These are phyloP conservation scores for Eulacestoma nigropectus DNA, from an alignment of 2,113 vertebrate genomes.

Conservation along the genomic window DNA sequence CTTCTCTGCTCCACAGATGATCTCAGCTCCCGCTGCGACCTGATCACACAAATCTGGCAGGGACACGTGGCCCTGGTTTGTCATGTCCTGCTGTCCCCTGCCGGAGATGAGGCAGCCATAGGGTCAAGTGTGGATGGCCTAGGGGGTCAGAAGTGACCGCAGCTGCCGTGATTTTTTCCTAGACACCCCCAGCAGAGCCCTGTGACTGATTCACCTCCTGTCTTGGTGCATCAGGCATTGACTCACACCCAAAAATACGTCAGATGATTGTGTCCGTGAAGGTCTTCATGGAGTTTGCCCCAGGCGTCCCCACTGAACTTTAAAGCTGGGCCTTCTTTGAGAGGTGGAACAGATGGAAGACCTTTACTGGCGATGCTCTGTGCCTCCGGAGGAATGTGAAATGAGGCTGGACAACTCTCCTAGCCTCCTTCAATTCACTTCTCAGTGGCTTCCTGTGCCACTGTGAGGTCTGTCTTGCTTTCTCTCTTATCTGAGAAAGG, in stretches of 20 bases:
- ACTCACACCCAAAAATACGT: constrained; percentile 12
- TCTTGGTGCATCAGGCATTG: constrained; percentile 28
- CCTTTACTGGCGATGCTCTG: neutral
- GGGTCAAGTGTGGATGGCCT: neutral
- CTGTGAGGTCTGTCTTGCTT: accelerated
- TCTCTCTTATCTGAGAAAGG: neutral
- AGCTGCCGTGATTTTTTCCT: neutral
- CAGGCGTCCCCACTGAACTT: neutral
- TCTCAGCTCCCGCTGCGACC: neutral
- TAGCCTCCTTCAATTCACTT: neutral
- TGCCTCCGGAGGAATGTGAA: accelerated
- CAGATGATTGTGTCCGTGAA: neutral
- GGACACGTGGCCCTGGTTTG: neutral
- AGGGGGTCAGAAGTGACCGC: neutral
- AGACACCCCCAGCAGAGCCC: constrained; percentile 33
- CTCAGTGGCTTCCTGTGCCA: neutral
- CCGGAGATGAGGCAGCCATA: neutral
- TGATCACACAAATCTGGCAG: neutral
- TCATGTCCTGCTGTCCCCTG: neutral
- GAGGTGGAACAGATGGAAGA: neutral
- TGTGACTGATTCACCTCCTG: constrained; percentile 47
- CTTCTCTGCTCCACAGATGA: neutral
- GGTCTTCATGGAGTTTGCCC: neutral
- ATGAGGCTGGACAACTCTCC: neutral
- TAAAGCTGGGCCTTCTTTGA: neutral